Percentiles rank a stretch among this genome's conserved stretches.
phyloP scores from a whole-genome alignment of 1,140 invertebrate genomes.

The Gerris buenoi region DNA sequence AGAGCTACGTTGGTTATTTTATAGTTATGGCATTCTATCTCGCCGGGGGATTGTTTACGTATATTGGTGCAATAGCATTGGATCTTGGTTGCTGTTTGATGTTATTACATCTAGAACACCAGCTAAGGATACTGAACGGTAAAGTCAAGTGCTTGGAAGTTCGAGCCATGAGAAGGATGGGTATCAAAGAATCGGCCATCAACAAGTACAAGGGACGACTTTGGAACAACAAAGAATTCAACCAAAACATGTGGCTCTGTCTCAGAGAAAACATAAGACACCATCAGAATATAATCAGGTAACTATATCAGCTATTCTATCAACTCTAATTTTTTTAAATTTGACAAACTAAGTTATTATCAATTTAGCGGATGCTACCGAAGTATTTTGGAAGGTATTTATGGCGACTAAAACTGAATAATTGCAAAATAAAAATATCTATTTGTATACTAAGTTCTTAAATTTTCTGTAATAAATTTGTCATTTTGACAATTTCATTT shows the following conservation, averaged over 20 bases:
- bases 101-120: neutral
- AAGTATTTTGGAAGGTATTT: no score
- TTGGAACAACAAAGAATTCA: neutral
- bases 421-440: no score
- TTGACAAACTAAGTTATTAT: no score
- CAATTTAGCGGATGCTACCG: no score
- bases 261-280: neutral
- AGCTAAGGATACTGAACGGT: neutral
- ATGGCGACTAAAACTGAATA: no score
- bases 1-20: neutral
- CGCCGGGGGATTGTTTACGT: neutral
- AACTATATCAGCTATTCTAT: no score
- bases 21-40: neutral
- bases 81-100: neutral
- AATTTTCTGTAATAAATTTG: no score
- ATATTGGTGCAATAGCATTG: neutral
- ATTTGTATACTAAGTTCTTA: no score
- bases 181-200: neutral
- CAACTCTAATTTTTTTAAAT: no score
- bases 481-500: no score
- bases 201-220: neutral
- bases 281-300: neutral
- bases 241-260: neutral
- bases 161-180: neutral
- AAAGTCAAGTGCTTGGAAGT: neutral